Conservation (phyloP, 2,113 vertebrate species). For the Tragelaphus strepsiceros region DNA sequence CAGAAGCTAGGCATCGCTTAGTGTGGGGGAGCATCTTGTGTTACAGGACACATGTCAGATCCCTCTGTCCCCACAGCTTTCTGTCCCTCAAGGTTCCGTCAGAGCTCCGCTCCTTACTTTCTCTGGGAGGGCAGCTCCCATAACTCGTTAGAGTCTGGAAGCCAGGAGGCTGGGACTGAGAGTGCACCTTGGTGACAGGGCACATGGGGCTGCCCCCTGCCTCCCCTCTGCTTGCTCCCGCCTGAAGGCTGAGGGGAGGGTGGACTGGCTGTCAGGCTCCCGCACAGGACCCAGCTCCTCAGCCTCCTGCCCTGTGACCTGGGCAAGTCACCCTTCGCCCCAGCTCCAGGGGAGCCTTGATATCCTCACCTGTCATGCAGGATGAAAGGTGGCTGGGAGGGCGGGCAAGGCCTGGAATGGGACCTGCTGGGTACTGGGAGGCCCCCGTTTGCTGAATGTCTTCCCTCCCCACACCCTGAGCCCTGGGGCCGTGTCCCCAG, state of each 20-base stretch:
- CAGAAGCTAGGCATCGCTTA: background rate
- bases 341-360: background rate
- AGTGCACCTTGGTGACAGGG: background rate
- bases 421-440: background rate
- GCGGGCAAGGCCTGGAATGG: background rate
- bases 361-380: background rate
- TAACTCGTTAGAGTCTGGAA: background rate
- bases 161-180: background rate
- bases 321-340: background rate
- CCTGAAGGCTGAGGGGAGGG: background rate
- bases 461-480: background rate
- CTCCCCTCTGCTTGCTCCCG: background rate
- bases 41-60: background rate
- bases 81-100: background rate
- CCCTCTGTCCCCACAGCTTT: background rate
- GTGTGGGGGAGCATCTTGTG: background rate
- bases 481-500: fast-evolving
- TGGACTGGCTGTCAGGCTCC: background rate
- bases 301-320: background rate
- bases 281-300: background rate
- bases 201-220: fast-evolving
- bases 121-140: background rate
- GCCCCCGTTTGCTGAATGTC: background rate
- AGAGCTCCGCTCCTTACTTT: background rate
- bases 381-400: background rate